Evolutionary conservation across 2,797 vertebrate genomes (phyloP).

Genomic region (Enteromius fasciolatus): DNA sequence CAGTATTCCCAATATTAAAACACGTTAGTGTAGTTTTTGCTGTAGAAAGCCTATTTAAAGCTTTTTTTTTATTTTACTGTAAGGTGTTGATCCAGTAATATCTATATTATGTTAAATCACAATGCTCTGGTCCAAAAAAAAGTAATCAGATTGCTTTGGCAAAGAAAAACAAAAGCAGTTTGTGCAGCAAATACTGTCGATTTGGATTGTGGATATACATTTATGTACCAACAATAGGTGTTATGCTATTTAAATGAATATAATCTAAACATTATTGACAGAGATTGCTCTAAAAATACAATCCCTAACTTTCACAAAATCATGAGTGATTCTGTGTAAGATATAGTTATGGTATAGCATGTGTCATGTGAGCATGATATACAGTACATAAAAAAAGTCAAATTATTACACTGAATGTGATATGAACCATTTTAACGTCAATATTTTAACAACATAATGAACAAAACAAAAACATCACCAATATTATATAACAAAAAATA

Average conservation of each 20-base stretch:
- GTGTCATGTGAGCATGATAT: conserved; percentile 9
- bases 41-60: conserved; percentile 36
- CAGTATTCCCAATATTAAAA: conserved; percentile 42
- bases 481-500: conserved; percentile 1
- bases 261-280: not conserved
- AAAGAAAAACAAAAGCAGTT: conserved; percentile 52
- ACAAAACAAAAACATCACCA: not conserved
- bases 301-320: conserved; percentile 15
- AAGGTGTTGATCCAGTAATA: conserved; percentile 36
- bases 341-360: not conserved
- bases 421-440: conserved; percentile 11
- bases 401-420: conserved; percentile 14
- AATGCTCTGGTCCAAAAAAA: conserved; percentile 57
- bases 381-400: conserved; percentile 2
- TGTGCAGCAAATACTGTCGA: conserved; percentile 30
- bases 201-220: conserved; percentile 37
- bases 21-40: conserved; percentile 33
- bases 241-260: conserved; percentile 11
- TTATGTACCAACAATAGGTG: conserved; percentile 25
- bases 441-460: not conserved
- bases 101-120: conserved; percentile 55
- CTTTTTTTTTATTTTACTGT: conserved; percentile 32
- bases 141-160: conserved; percentile 54
- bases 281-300: conserved; percentile 5
- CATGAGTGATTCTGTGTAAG: not conserved